Evolutionary conservation across 2,797 vertebrate genomes (phyloP), one percentile per base, ranked within the genome.

Genomic region (Hyperoplus immaculatus): DNA sequence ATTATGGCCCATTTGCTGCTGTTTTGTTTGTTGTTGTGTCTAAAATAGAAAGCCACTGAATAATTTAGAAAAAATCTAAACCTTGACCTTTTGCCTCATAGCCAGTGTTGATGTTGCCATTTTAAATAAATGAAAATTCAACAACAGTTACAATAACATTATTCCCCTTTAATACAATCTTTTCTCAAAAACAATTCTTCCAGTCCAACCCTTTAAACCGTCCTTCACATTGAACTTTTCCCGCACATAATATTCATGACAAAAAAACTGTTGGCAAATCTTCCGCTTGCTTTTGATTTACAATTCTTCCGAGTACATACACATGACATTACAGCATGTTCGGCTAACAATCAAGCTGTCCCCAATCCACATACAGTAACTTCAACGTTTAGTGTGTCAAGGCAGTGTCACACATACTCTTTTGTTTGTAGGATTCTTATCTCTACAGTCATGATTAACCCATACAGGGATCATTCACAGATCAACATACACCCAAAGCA

Each of bases 121-220:
- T 61, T 65, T 0, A 54, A 29, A 76, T 12, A 16, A 82, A 86
- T 14, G 2, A 77, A 41, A 18, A 67, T 36, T 15, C 15, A 73
- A 58, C 53, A 65, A 55, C 50, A 61, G 38, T 59, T 58, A 16
- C 41, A 51, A 59, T 80, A 51, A 47, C 50, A 61, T 86, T 75
- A 75, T 86, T 73, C 78, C 79, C 80, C 84, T 90, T 90, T 92
- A 94, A 93, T 94, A 60, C 77, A 88, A 72, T 80, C 39, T 67
- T 85, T 75, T 82, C 69, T 78, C 61, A 72, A 81, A 86, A 84
- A 88, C 88, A 93, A 86, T 86, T 81, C 86, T 88, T 92, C 88
- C 84, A 87, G 84, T 89, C 73, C 88, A 84, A n/a, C 71, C 87
- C 69, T 82, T 89, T 71, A 82, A 85, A 81, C 89, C 85, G 80